Percentiles rank a stretch among this genome's conserved stretches.
Evolutionary conservation across 2,797 vertebrate genomes (phyloP).

Genomic region (Cygnus olor): DNA sequence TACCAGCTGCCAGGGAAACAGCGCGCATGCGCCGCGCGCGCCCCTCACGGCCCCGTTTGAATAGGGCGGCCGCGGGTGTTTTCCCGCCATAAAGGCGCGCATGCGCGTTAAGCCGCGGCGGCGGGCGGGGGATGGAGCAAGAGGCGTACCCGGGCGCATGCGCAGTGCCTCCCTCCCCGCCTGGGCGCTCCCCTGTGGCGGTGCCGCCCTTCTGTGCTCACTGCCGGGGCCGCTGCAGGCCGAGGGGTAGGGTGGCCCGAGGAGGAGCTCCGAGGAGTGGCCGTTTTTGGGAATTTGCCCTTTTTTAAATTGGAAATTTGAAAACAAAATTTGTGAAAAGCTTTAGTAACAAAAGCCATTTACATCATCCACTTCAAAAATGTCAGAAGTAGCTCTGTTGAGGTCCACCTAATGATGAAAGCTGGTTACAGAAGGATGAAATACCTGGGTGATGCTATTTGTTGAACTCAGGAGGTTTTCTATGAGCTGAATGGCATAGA

Average conservation of each 20-base stretch:
- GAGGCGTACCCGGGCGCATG: not conserved
- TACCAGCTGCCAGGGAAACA: slow-evolving; percentile 39
- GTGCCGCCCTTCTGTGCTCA: too few species aligned
- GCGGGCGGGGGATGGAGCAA: rapidly evolving
- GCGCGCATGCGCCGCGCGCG: not conserved
- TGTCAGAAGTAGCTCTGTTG: rapidly evolving
- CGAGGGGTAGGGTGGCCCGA: rapidly evolving
- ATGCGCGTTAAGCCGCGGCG: rapidly evolving
- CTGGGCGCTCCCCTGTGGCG: too few species aligned
- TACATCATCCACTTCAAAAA: rapidly evolving
- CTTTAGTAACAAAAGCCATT: rapidly evolving
- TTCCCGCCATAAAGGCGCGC: not conserved
- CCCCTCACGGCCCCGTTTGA: too few species aligned
- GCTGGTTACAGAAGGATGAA: not conserved
- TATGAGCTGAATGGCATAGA: rapidly evolving
- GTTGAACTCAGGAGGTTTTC: too few species aligned
- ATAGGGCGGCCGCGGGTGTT: rapidly evolving
- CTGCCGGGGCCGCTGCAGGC: too few species aligned
- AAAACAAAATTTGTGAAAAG: not conserved
- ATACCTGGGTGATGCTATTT: rapidly evolving
- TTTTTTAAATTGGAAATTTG: not conserved
- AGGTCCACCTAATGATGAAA: rapidly evolving
- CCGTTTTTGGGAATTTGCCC: too few species aligned
- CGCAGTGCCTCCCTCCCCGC: rapidly evolving
- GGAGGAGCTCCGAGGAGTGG: too few species aligned